Conservation (phyloP, 1,140 invertebrate species). For the Drosophila miranda region DNA sequence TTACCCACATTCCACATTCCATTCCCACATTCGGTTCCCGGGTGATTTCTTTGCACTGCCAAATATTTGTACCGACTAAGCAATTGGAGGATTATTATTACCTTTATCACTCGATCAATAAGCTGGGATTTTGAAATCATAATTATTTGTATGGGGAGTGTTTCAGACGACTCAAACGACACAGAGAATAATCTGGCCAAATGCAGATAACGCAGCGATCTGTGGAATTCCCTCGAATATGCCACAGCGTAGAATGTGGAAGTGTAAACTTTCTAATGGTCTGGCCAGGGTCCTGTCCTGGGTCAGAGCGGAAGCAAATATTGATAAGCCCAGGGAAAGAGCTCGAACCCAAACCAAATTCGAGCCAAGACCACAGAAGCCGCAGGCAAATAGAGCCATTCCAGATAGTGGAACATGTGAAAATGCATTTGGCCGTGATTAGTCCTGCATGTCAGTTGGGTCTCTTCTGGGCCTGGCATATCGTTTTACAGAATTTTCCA, state of each 20-base stretch:
- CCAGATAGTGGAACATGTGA: conserved; percentile 55
- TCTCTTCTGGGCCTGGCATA: conserved; percentile 11
- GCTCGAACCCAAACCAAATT: conserved; percentile 18
- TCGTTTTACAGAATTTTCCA: conserved; percentile 53
- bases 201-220: no score
- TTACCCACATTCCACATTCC: conserved; percentile 34
- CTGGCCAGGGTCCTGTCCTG: conserved; percentile 9
- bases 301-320: conserved; percentile 61
- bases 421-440: conserved; percentile 62
- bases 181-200: no score
- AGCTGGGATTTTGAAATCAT: no score
- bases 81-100: conserved; percentile 4
- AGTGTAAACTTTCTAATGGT: conserved; percentile 43
- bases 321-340: conserved; percentile 54
- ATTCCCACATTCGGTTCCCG: conserved; percentile 2
- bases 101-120: no score
- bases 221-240: neutral
- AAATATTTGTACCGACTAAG: conserved; percentile 32
- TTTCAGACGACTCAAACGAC: neutral
- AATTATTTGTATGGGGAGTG: no score
- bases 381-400: conserved; percentile 36
- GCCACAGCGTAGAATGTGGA: conserved; percentile 27
- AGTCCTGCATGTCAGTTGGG: conserved; percentile 9
- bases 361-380: conserved; percentile 31
- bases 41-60: neutral